A percentile compares a stretch with the other conserved stretches of the same genome.
Conservation (phyloP, 1,140 invertebrate species). For the Centruroides vittatus region DNA sequence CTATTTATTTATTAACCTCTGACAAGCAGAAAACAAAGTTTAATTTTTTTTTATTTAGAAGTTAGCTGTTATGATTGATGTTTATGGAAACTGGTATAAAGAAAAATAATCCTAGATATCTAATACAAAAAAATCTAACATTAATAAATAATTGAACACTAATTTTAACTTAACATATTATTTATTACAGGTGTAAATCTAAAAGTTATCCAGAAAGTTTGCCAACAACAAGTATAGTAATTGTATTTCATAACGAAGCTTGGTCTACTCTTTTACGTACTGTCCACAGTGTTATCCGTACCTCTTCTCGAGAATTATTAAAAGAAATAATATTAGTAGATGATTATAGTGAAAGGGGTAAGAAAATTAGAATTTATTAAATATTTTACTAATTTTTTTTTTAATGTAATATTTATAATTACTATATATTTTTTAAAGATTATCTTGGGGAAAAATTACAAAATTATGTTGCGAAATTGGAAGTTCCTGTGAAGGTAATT, state of each 20-base stretch:
- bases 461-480: constrained; percentile 70
- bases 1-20: too few relatives aligned
- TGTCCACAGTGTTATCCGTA: constrained; percentile 33
- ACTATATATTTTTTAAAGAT: constrained; percentile 40
- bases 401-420: background rate
- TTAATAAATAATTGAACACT: too few relatives aligned
- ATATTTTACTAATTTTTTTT: background rate
- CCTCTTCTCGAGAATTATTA: constrained; percentile 29
- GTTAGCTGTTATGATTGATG: too few relatives aligned
- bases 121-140: too few relatives aligned
- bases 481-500: constrained; percentile 50
- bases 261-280: constrained; percentile 36
- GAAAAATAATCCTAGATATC: too few relatives aligned
- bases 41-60: too few relatives aligned
- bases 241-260: constrained; percentile 39
- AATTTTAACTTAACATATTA: background rate
- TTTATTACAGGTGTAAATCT: constrained; percentile 15
- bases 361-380: constrained; percentile 17
- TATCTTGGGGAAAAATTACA: constrained; percentile 78
- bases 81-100: too few relatives aligned
- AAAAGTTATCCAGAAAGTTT: constrained; percentile 19
- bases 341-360: constrained; percentile 33
- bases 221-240: constrained; percentile 31
- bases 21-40: too few relatives aligned
- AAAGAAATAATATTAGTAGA: constrained; percentile 38